Conservation (phyloP, 2,888 invertebrate genomes). For the Atrina japonica region DNA sequence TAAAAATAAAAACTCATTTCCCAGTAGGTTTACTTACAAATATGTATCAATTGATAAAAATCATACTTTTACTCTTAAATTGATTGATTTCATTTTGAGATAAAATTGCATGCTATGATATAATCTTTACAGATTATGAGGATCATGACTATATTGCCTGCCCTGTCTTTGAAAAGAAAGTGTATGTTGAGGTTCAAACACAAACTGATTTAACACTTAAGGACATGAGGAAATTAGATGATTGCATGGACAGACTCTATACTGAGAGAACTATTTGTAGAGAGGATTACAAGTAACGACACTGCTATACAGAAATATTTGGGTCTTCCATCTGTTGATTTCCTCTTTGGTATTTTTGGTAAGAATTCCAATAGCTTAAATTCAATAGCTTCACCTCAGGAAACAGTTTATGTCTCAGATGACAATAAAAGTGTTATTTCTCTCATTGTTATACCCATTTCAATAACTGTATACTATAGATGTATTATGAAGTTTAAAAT, state of each 20-base stretch:
- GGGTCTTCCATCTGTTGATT: slow-evolving; percentile 7
- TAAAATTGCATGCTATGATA: no score
- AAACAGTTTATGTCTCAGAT: background rate
- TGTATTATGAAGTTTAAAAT: no score
- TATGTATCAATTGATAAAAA: no score
- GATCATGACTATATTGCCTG: background rate
- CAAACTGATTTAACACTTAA: slow-evolving; percentile 9
- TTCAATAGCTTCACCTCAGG: no score
- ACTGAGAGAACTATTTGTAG: slow-evolving; percentile 16
- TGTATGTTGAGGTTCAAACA: slow-evolving; percentile 12
- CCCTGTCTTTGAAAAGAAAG: no score
- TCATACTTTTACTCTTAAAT: no score
- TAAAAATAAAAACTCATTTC: no score
- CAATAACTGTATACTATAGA: no score
- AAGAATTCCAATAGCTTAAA: background rate
- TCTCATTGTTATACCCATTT: no score
- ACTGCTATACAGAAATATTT: slow-evolving; percentile 6
- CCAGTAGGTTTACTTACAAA: no score
- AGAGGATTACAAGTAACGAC: slow-evolving; percentile 12
- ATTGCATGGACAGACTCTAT: background rate
- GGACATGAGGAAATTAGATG: slow-evolving; percentile 12
- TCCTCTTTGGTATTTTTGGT: slow-evolving; percentile 18
- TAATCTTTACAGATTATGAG: no score
- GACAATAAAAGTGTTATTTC: background rate
- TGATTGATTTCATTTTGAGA: no score